Conservation (phyloP, 1,140 invertebrate species). For the fruit fly (Drosophila melanogaster) region Release_6_plus_ISO1_MT NT_033779.5:10382501-10383000, state of each 20-base stretch:
- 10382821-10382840: background rate
- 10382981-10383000: background rate
- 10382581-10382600: background rate
- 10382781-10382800: background rate
- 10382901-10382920: no score
- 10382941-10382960: no score
- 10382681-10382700: background rate
- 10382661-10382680: background rate
- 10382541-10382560: constrained; percentile 2
- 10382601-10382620: background rate
- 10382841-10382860: background rate
- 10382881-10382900: no score
- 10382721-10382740: background rate
- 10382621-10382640: no score
- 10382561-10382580: background rate
- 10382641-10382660: background rate
- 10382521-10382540: constrained; percentile 17
- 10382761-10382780: background rate
- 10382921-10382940: no score
- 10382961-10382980: no score
- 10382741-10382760: constrained; percentile 1
- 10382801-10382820: background rate
- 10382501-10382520: background rate
- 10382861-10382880: background rate
- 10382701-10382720: constrained; percentile 16